These are phyloP conservation scores for Ganaspis sp. DNA, from an alignment of 1,140 invertebrate species.

Conservation along the genomic window DNA sequence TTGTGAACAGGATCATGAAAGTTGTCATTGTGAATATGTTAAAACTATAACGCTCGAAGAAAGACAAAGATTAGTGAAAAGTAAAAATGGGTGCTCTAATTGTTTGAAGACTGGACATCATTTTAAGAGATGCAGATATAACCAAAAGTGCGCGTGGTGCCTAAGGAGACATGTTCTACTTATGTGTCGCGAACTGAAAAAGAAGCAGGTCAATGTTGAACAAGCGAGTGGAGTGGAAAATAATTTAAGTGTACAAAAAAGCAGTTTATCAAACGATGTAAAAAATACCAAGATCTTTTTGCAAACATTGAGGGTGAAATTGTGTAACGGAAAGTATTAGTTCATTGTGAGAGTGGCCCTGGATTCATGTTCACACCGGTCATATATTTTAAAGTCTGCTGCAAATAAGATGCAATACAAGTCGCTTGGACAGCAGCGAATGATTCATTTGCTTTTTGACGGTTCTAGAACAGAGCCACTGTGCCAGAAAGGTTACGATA, in stretches of 20 bases:
- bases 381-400: too few relatives aligned
- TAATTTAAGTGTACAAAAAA: not conserved
- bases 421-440: too few relatives aligned
- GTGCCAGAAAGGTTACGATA: constrained; percentile 42
- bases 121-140: not conserved
- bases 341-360: too few relatives aligned
- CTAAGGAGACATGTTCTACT: not conserved
- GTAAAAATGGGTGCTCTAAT: not conserved
- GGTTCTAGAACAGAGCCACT: constrained; percentile 28
- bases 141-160: not conserved
- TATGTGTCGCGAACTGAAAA: not conserved
- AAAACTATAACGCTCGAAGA: not conserved
- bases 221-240: not conserved
- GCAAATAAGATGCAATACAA: too few relatives aligned
- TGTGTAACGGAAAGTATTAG: too few relatives aligned
- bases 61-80: not conserved
- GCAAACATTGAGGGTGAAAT: too few relatives aligned
- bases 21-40: not conserved
- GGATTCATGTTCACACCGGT: too few relatives aligned
- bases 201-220: too few relatives aligned
- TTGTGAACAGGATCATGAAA: too few relatives aligned
- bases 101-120: not conserved
- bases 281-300: too few relatives aligned
- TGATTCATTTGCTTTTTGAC: constrained; percentile 44
- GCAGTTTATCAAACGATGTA: not conserved